phyloP scores from a whole-genome alignment of 2,888 invertebrate genomes.

The Nezara viridula region DNA sequence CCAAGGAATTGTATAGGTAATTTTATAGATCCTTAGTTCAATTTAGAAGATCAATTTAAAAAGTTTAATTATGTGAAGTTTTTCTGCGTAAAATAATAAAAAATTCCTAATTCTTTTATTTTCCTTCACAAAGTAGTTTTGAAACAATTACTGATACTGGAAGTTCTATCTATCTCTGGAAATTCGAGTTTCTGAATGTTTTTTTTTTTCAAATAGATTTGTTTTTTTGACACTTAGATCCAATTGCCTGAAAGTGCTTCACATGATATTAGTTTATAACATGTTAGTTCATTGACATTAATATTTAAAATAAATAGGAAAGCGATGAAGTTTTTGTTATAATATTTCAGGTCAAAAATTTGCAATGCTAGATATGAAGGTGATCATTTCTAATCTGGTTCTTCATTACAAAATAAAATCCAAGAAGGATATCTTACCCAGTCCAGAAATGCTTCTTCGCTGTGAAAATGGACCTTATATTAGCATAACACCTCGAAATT shows the following conservation, averaged over 20 bases:
- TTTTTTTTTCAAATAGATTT: too few species aligned
- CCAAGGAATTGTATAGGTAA: slow-evolving; percentile 35
- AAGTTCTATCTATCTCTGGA: too few species aligned
- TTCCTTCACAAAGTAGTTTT: too few species aligned
- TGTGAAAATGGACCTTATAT: slow-evolving; percentile 6
- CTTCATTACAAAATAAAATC: slow-evolving; percentile 28
- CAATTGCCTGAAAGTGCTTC: too few species aligned
- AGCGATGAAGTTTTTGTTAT: neutral
- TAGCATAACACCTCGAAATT: neutral
- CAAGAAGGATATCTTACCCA: neutral
- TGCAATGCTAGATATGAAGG: slow-evolving; percentile 34
- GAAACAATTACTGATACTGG: too few species aligned
- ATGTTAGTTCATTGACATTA: too few species aligned
- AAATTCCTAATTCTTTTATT: too few species aligned
- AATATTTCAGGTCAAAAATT: slow-evolving; percentile 14
- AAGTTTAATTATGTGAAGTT: neutral
- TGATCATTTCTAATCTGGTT: slow-evolving; percentile 7
- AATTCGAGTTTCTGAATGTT: too few species aligned
- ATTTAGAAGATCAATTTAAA: neutral
- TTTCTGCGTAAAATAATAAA: too few species aligned
- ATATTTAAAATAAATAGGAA: neutral
- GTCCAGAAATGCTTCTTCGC: slow-evolving; percentile 31
- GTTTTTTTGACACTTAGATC: too few species aligned
- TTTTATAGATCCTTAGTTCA: neutral
- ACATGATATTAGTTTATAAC: too few species aligned